These are phyloP conservation scores for Conomelus anceps DNA, from an alignment of 2,888 invertebrate species.

Conservation along the genomic window DNA sequence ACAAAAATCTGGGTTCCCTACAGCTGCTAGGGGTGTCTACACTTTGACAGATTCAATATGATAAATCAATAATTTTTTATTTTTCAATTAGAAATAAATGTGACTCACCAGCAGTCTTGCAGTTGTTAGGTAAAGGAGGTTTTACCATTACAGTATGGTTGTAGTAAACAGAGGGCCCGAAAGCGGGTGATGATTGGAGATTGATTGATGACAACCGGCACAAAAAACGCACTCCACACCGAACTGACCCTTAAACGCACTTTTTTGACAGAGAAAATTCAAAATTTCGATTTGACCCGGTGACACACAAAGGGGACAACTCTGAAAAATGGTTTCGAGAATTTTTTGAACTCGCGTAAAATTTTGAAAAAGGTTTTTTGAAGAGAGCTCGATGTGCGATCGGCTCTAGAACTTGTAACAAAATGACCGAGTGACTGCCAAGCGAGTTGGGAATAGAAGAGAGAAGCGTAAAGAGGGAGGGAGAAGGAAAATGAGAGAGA, in stretches of 20 bases:
- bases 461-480: not conserved
- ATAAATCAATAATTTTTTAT: no score
- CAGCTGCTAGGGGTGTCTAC: no score
- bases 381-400: not conserved
- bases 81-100: no score
- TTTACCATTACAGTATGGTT: conserved; percentile 8
- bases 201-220: not conserved
- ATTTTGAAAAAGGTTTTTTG: no score
- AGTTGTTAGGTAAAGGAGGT: conserved; percentile 1
- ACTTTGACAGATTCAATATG: no score
- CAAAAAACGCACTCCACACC: not conserved
- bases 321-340: not conserved
- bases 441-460: not conserved
- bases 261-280: not conserved
- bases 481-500: not conserved
- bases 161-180: not conserved
- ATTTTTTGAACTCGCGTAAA: not conserved
- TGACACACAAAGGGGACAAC: not conserved
- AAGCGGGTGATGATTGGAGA: not conserved
- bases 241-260: not conserved
- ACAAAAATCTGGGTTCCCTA: no score
- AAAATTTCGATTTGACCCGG: not conserved
- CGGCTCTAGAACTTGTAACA: not conserved
- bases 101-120: not conserved
- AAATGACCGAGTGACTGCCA: not conserved